Base-by-base conservation (phyloP, 2,797 vertebrate species). In the Adelosebastes latens region DNA sequence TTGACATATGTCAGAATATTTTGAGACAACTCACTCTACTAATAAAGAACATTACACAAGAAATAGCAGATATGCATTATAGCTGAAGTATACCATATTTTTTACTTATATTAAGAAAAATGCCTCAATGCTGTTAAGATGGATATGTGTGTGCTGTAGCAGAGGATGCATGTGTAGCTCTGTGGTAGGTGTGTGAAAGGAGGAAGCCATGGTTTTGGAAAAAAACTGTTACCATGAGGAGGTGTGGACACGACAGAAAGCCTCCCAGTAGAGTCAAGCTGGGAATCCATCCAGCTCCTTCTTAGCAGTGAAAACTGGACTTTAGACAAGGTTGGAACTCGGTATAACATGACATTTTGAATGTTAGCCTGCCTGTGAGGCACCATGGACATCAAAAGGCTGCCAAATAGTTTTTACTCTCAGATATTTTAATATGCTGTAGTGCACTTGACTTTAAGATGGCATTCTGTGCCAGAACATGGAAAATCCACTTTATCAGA, bases 191-290 rank as follows among this genome's bases (percentile, higher is more conserved):
- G 84, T 91, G 82, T 84, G 79, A 88, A 84, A 85, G 87, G 34
- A 83, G 75, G 60, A 80, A 87, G 81, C 76, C 75, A 18, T 8
- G 75, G 65, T 85, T 91, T 92, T 69, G 77, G 81, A 73, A 85
- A 53, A 52, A 11, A n/a, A 20, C 75, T 62, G 82, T 88, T 69
- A 84, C 69, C 81, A 81, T 83, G 83, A 84, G 83, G 81, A 93
- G 90, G 87, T 92, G 89, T 89, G 84, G 90, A 92, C 84, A 82
- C 42, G 76, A 55, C 80, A 52, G 78, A 84, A 83, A 88, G 69
- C 52, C 70, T 90, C 72, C 85, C 65, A 79, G 77, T 46, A 62
- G 74, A 90, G 79, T 58, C 64, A 63, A 79, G 58, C 82, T 79
- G 77, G 87, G 83, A 86, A 77, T 61, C 55, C 36, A 36, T 82